phyloP scores from a whole-genome alignment of 1,140 invertebrate genomes.

The Zaprionus lachaisei region DNA sequence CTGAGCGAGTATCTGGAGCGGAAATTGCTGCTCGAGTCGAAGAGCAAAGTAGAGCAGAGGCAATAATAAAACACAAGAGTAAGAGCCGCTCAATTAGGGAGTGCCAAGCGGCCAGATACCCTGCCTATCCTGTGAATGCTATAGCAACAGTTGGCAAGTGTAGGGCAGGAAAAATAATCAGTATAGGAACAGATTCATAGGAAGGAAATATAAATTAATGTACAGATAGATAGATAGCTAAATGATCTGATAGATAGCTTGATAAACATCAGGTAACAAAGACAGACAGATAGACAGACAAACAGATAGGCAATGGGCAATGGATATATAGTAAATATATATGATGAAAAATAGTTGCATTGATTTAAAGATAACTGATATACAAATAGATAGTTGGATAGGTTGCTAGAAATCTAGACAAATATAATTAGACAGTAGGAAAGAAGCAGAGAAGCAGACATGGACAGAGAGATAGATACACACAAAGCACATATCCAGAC shows the following conservation, averaged over 20 bases:
- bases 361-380: too few species aligned
- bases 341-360: too few species aligned
- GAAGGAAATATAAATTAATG: not conserved
- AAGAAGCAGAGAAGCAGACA: not conserved
- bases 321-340: too few species aligned
- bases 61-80: conserved; percentile 35
- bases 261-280: not conserved
- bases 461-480: too few species aligned
- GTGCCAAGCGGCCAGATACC: not conserved
- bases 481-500: too few species aligned
- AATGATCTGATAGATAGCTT: not conserved
- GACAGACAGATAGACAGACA: not conserved
- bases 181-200: not conserved
- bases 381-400: too few species aligned
- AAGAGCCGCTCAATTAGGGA: conserved; percentile 3
- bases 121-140: not conserved
- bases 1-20: conserved; percentile 68
- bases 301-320: too few species aligned
- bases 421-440: not conserved
- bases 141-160: not conserved
- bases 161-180: not conserved
- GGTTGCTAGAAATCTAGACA: too few species aligned
- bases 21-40: conserved; percentile 72
- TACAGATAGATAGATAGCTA: not conserved
- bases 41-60: conserved; percentile 25